Evolutionary conservation across 2,797 vertebrate species (phyloP), one percentile per base, ranked within the genome.

Genomic region (Emydoidea blandingii): DNA sequence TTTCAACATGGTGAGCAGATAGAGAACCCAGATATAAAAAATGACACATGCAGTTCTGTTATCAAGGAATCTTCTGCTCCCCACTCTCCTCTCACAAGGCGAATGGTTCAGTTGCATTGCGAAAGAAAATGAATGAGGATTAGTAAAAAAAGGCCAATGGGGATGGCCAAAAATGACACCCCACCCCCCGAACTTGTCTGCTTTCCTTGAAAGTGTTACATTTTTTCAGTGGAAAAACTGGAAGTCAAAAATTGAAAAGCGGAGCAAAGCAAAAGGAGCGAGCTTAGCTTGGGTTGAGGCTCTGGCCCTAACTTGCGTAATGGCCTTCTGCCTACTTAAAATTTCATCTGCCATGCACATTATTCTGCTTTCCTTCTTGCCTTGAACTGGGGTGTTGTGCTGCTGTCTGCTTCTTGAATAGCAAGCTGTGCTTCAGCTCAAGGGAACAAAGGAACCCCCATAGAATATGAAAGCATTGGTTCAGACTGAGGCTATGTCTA

Each of bases 311-410:
- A 41, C 80, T 89, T 92, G 95, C 96, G 65, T 95, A 96, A 96
- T 90, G 90, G 68, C 10, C 85, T 83, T 93, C 79, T 50, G 50
- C 50, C 50, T 50, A 91, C 92, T 95, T 96, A 91, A 96, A 95
- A 44, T 96, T 96, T 97, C 93, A 92, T 95, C 90, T 94, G 56
- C 54, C 3, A 10, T 87, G 95, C 83, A 90, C 74, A 83, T 56
- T 89, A 37, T 95, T 96, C 87, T 97, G 5, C 65, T 90, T 95
- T 87, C 93, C 91, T 95, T 87, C 95, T 93, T 89, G 92, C 81
- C 92, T 89, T 87, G 87, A 10, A 79, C 86, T 79, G 49, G 0
- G 90, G 83, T 76, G 54, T 83, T 90, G 76, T 76, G 56, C 41
- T 83, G 52, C 79, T 16, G 3, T 90, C 84, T 27, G n/a, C 49